Evolutionary conservation across 2,113 vertebrate species (phyloP).

Genomic region (Halichoeres trimaculatus): DNA sequence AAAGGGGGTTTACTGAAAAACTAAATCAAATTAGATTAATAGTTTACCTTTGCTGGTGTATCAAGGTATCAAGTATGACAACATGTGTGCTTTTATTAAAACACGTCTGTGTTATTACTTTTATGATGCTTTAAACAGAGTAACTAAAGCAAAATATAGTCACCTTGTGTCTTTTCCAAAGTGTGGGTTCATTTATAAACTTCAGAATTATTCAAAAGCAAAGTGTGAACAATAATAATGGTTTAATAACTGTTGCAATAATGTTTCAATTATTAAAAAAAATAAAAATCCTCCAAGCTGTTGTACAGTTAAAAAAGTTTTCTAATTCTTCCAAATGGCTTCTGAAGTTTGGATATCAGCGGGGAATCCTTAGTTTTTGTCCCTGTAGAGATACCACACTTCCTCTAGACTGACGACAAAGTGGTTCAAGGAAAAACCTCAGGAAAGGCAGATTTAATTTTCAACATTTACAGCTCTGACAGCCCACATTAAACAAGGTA

Average conservation of each 20-base stretch:
- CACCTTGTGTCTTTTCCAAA: background rate
- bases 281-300: background rate
- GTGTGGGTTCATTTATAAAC: background rate
- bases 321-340: background rate
- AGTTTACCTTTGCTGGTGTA: background rate
- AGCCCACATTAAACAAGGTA: too few species aligned
- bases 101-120: background rate
- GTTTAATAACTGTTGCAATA: slow-evolving; percentile 27
- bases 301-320: background rate
- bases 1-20: background rate
- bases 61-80: background rate
- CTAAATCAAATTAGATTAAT: background rate
- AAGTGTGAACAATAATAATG: background rate
- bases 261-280: slow-evolving; percentile 21
- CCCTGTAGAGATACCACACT: too few species aligned
- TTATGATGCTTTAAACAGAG: background rate
- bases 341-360: background rate
- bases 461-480: too few species aligned
- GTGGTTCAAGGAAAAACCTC: too few species aligned
- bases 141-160: background rate
- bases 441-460: too few species aligned
- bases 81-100: background rate
- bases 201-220: slow-evolving; percentile 11
- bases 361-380: too few species aligned
- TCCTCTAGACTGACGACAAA: too few species aligned